phyloP scores from a whole-genome alignment of 2,888 invertebrate species.

The Rhopalosiphum nymphaeae region DNA sequence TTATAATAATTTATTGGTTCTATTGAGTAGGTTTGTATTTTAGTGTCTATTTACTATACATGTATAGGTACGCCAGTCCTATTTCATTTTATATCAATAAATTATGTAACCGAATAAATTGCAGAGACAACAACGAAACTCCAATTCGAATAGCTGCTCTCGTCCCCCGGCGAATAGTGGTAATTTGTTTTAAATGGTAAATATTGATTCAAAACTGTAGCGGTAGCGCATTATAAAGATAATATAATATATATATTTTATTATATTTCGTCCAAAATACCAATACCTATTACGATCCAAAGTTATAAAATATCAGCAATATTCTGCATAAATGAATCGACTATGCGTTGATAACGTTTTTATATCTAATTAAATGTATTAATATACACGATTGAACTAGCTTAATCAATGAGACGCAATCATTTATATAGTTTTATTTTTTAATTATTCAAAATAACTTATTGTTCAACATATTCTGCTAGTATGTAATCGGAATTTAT shows the following conservation, averaged over 20 bases:
- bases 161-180: background rate
- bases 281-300: background rate
- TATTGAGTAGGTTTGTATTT: background rate
- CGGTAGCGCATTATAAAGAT: background rate
- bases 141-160: background rate
- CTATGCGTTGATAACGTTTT: background rate
- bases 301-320: background rate
- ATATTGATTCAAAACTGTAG: slow-evolving; percentile 19
- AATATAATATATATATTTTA: background rate
- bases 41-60: background rate
- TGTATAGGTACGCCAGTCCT: background rate
- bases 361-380: background rate
- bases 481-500: background rate
- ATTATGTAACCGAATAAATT: background rate
- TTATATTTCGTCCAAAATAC: background rate
- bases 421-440: background rate
- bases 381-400: background rate
- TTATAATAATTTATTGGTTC: background rate
- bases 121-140: background rate
- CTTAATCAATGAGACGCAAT: background rate
- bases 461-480: background rate
- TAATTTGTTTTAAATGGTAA: slow-evolving; percentile 31
- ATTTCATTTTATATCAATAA: slow-evolving; percentile 13
- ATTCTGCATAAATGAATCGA: background rate
- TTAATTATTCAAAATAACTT: background rate